phyloP scores from a whole-genome alignment of 2,797 vertebrate genomes.

The Mormyrops boulengeri region DNA sequence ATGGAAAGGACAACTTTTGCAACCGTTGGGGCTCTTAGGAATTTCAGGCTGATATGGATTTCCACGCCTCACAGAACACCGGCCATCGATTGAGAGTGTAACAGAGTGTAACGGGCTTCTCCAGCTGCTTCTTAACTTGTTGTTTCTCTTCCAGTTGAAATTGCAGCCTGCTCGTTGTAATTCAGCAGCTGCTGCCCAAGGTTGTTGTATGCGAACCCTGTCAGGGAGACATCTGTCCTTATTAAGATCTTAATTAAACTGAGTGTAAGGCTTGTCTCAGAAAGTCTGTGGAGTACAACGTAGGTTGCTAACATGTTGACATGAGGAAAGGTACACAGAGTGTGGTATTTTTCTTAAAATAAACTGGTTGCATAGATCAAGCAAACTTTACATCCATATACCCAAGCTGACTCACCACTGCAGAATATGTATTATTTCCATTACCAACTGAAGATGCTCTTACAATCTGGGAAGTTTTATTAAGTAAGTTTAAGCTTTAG shows the following conservation, averaged over 20 bases:
- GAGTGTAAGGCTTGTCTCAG: neutral
- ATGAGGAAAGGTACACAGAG: neutral
- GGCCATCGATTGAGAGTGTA: conserved; percentile 26
- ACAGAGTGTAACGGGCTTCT: neutral
- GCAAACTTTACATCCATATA: neutral
- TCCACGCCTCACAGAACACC: conserved; percentile 11
- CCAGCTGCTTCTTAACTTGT: conserved; percentile 14
- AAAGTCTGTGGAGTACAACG: neutral
- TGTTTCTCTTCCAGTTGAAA: conserved; percentile 1
- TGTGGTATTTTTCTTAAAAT: neutral
- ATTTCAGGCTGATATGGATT: conserved; percentile 33
- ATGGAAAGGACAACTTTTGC: neutral
- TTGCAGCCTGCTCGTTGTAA: neutral
- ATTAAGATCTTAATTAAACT: conserved; percentile 1
- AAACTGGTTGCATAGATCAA: neutral
- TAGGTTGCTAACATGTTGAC: neutral
- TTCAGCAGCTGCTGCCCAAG: neutral
- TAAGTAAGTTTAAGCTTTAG: neutral
- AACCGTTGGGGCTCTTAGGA: neutral
- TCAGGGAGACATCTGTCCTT: neutral
- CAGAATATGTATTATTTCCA: neutral
- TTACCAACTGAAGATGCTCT: neutral
- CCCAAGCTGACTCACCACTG: neutral
- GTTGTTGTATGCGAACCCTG: neutral
- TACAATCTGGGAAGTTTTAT: neutral